Evolutionary conservation across 2,797 vertebrate species (phyloP), one percentile per base, ranked within the genome.

Genomic region (Heterohyrax brucei): DNA sequence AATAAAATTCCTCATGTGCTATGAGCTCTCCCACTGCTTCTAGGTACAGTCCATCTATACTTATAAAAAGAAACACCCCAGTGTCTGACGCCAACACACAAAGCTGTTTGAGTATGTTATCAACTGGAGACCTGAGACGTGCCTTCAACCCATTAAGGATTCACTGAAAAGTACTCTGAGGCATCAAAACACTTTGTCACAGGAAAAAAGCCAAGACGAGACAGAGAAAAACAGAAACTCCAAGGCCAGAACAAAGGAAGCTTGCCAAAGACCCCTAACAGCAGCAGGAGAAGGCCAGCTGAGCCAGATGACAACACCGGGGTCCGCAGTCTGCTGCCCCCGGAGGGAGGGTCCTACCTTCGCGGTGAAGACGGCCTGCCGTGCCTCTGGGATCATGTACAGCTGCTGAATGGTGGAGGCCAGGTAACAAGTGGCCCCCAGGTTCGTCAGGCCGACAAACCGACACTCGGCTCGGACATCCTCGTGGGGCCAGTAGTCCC

Each of bases 401-500:
- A 99, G 99, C 91, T 99, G 99, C 97, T 99, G 99, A 98, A 99
- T 99, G 94, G 99, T 99, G 94, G 99, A 99, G 83, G 99, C 99
- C 98, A 99, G 98, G 97, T 99, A 99, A 97, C 99, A 99, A 0
- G 99, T 99, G 5, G 99, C 99, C 64, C 99, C 99, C 80, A 99
- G 99, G 98, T 99, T 99, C 46, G 99, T 99, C 44, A 99, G 98
- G 14, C 99, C 99, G 95, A 99, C 99, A 83, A 99, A 99, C 82
- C 99, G 99, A 88, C 99, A 99, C 90, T 99, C 99, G 0, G 99
- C 99, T 4, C 99, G 99, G 21, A 99, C 99, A 19, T 99, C 99
- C 6, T 99, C 99, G 0, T 99, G 99, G 3, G 99, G 99, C 99
- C 99, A 99, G 96, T 99, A 99, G 98, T 99, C 99, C 99, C 99